Evolutionary conservation across 2,888 invertebrate species (phyloP), one percentile per base, ranked within the genome.

Genomic region (Tenthredo notha): DNA sequence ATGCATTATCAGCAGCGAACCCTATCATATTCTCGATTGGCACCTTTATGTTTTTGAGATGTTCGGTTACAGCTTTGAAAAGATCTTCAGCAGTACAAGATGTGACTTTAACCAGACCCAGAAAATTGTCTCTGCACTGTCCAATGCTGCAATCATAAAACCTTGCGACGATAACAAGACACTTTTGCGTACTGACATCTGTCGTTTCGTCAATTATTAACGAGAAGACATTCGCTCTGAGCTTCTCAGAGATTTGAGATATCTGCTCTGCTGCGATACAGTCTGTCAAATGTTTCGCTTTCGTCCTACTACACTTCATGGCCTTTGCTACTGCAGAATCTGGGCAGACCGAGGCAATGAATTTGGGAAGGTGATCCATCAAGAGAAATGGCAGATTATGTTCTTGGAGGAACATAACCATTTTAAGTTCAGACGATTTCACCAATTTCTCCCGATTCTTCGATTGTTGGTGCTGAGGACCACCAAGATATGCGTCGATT

Each of bases 141-240:
- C 86, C 61, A 18, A 15, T 70, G 70, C 37, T 37, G 70, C 85
- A 85, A 4, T 65, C 65, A 65, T 65, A 65, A 82, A 86, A 85
- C 77, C 86, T 78, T 33, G 85, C 82, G 29, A 86, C 85, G 61
- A 86, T 72, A 21, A 58, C 86, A 61, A 86, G 82, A 67, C 33
- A 70, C 67, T 86, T 88, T 84, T 88, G 37, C 7, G 86, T 87
- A 3, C 85, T 33, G 0, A 89, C 82, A 85, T 88, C 88, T 0
- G 89, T 90, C n/a, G 88, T 87, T 82, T 90, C 88, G 84, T 90
- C 89, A 29, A 90, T 85, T 37, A 90, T 90, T 6, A 88, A 21
- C 7, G 87, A 89, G 86, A 86, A 89, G 33, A 74, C n/a, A 25
- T 37, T 84, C 77, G 78, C 72, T 70, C 54, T 84, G 37, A 88